Base-by-base conservation (phyloP, 2,113 vertebrate genomes). In the Prinia subflava region DNA sequence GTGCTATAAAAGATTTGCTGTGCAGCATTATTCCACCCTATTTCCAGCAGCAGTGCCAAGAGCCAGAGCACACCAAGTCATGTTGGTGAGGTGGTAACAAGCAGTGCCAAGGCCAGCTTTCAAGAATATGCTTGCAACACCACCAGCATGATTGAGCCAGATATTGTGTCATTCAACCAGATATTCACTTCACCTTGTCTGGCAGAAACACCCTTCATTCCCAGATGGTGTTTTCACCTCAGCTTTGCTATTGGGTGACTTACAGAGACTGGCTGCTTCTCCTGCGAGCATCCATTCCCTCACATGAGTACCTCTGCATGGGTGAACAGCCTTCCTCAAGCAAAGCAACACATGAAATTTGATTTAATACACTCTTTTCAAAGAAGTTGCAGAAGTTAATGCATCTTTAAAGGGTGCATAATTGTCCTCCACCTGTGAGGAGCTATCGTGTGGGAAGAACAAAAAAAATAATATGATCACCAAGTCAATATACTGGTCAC, bases 1-100 rank as follows among this genome's bases (percentile, higher is more conserved):
- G n/a, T 31, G 28, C 88, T 94, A 85, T 88, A 91, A 83, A 83
- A 86, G 63, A 83, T 60, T 71, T 75, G 55, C 25, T 91, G 85
- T 37, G 39, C 47, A 88, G 71, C 76, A 83, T 88, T 77, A 77
- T 87, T 79, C 49, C 62, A 89, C 37, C 50, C 31, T 73, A 33
- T 79, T 95, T 88, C 70, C 67, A 80, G 70, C 10, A 70, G 87
- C 20, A 89, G 24, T 42, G 79, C 59, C 90, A 86, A 90, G 78
- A 94, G 71, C 63, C 59, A 77, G 63, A 94, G 68, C 56, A 70
- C 60, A 77, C 1, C 2, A 56, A 94, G 75, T 55, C 63, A 15
- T 14, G 1, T 0, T 23, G 63, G 87, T 44, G 59, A 94, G 70
- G 55, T 33, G 56, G 63, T 11, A 86, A 19, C 9, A 93, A 52